Conservation (phyloP, 2,797 vertebrate genomes). For the Schizothorax lantsangensis region DNA sequence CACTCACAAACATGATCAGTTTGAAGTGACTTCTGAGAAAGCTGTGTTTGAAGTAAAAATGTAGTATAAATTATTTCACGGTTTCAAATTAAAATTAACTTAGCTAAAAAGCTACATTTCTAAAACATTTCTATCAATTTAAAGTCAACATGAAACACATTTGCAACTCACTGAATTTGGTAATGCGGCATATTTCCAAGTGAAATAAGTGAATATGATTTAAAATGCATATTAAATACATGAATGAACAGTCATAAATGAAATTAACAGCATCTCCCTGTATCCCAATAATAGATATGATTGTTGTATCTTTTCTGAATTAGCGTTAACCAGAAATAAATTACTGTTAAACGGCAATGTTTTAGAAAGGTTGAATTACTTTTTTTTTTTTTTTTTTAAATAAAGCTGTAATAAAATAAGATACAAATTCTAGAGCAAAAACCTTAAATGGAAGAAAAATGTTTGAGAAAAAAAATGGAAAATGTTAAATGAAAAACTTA, state of each 20-base stretch:
- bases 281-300: background rate
- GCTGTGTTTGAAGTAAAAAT: background rate
- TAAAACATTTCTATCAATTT: background rate
- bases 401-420: background rate
- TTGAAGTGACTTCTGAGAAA: background rate
- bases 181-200: background rate
- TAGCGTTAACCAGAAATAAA: background rate
- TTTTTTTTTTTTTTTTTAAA: background rate
- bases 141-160: conserved; percentile 23
- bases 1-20: conserved; percentile 54
- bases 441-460: background rate
- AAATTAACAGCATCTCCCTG: background rate
- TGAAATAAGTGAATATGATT: background rate
- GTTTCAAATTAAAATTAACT: background rate
- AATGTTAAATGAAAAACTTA: no score
- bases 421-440: background rate
- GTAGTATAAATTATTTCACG: no score
- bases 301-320: background rate
- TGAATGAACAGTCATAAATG: background rate
- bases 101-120: background rate
- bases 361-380: background rate
- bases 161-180: background rate
- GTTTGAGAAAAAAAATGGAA: no score
- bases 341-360: background rate
- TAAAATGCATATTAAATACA: background rate